phyloP scores from a whole-genome alignment of 1,140 invertebrate species.

The Oryctes rhinoceros region DNA sequence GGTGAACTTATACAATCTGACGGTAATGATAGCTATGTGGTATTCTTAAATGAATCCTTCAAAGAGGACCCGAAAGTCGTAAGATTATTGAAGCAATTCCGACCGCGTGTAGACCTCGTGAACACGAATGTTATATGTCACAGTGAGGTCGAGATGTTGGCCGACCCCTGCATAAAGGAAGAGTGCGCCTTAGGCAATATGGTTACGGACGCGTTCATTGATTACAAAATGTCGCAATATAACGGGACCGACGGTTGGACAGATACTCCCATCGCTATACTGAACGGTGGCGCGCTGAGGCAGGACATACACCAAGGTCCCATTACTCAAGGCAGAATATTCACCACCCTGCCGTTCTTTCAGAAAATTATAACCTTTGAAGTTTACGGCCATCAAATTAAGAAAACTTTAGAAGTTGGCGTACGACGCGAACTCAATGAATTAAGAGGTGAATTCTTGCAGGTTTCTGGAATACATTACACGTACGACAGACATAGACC shows the following conservation, averaged over 20 bases:
- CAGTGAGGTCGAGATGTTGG: slow-evolving; percentile 73
- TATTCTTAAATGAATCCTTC: slow-evolving; percentile 72
- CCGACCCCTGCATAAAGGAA: slow-evolving; percentile 71
- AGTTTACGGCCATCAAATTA: slow-evolving; percentile 1
- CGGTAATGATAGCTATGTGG: slow-evolving; percentile 75
- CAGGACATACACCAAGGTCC: slow-evolving; percentile 64
- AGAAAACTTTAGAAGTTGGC: neutral
- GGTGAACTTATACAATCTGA: slow-evolving; percentile 75
- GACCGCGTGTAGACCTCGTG: slow-evolving; percentile 65
- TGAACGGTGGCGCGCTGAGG: slow-evolving; percentile 75
- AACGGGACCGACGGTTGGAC: slow-evolving; percentile 67
- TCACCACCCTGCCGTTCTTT: neutral
- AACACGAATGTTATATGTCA: slow-evolving; percentile 68
- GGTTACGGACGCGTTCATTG: slow-evolving; percentile 76
- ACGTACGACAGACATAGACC: neutral
- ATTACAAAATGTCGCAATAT: slow-evolving; percentile 54
- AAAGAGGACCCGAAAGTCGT: slow-evolving; percentile 73
- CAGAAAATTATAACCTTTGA: neutral
- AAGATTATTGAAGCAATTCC: slow-evolving; percentile 69
- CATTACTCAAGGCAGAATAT: neutral
- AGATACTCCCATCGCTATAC: slow-evolving; percentile 76
- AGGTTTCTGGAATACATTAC: neutral
- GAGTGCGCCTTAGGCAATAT: slow-evolving; percentile 91
- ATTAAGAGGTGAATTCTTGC: neutral
- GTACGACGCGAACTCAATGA: neutral